A percentile compares a stretch with the other conserved stretches of the same genome.
phyloP scores from a whole-genome alignment of 2,797 vertebrate species.

The Megalops cyprinoides region DNA sequence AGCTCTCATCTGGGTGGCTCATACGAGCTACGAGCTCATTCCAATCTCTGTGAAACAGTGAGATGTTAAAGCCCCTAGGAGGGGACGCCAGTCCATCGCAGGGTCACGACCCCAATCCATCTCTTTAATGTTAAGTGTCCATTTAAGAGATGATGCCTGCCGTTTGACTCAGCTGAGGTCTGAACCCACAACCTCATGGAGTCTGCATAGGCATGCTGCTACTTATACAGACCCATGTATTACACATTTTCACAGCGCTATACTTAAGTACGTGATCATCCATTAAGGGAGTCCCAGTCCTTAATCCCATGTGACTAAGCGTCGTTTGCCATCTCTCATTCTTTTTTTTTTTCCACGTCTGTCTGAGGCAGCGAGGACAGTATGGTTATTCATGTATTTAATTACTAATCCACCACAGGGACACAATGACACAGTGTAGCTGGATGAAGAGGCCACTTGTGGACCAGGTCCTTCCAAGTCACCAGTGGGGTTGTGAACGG shows the following conservation, averaged over 20 bases:
- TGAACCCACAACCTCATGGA: background rate
- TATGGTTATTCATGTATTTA: slow-evolving; percentile 87
- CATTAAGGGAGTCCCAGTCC: background rate
- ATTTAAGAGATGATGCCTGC: background rate
- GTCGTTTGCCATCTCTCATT: background rate
- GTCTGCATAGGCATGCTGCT: background rate
- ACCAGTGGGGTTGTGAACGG: slow-evolving; percentile 65
- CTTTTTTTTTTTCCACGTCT: slow-evolving; percentile 21
- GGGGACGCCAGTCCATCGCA: background rate
- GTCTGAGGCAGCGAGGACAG: slow-evolving; percentile 66
- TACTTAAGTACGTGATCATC: background rate
- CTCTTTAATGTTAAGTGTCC: background rate
- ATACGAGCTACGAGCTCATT: background rate
- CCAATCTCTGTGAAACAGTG: background rate
- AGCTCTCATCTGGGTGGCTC: background rate
- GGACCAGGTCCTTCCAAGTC: slow-evolving; percentile 77
- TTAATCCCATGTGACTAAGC: background rate
- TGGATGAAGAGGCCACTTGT: slow-evolving; percentile 92
- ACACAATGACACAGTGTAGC: slow-evolving; percentile 91
- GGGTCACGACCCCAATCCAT: background rate
- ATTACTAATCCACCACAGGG: slow-evolving; percentile 87
- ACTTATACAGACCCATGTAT: background rate
- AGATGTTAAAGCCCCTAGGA: background rate
- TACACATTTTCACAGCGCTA: background rate
- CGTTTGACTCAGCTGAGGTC: slow-evolving; percentile 11